Evolutionary conservation across 2,797 vertebrate species (phyloP).

Genomic region (Heterohyrax brucei): DNA sequence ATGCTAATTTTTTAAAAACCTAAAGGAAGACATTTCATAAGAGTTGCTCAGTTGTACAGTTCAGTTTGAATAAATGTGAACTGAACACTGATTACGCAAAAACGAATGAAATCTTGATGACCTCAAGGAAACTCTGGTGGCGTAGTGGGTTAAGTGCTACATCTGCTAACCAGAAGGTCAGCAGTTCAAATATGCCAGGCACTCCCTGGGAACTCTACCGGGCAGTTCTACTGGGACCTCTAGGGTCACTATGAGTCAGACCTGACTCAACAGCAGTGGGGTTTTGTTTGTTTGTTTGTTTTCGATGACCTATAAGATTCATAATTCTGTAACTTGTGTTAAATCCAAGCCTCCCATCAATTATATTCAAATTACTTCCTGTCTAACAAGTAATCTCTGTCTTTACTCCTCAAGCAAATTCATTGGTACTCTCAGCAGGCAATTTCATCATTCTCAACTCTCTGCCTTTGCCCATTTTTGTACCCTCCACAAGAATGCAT

Average conservation of each 20-base stretch:
- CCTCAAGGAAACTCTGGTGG: not conserved
- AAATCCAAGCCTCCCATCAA: not conserved
- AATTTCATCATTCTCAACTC: not conserved
- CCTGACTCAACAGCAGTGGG: too few relatives aligned
- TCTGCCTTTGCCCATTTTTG: not conserved
- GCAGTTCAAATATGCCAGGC: too few relatives aligned
- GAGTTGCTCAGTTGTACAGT: not conserved
- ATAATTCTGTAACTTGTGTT: not conserved
- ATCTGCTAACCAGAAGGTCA: too few relatives aligned
- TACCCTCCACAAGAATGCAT: not conserved
- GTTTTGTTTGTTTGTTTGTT: too few relatives aligned
- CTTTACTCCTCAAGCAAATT: not conserved
- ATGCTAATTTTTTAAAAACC: not conserved
- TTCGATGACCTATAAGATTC: not conserved
- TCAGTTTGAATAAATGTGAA: not conserved
- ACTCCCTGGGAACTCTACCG: too few relatives aligned
- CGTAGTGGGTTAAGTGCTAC: too few relatives aligned
- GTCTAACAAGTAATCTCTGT: not conserved
- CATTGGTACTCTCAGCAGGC: not conserved
- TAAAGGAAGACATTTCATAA: not conserved
- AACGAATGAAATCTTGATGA: constrained; percentile 25
- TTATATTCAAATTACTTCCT: not conserved
- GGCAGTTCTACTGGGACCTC: too few relatives aligned
- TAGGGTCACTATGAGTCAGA: too few relatives aligned
- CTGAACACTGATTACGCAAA: not conserved